Percentiles rank a stretch among this genome's conserved stretches.
Conservation (phyloP, 1,140 invertebrate species). For the Trichomalopsis sarcophagae region DNA sequence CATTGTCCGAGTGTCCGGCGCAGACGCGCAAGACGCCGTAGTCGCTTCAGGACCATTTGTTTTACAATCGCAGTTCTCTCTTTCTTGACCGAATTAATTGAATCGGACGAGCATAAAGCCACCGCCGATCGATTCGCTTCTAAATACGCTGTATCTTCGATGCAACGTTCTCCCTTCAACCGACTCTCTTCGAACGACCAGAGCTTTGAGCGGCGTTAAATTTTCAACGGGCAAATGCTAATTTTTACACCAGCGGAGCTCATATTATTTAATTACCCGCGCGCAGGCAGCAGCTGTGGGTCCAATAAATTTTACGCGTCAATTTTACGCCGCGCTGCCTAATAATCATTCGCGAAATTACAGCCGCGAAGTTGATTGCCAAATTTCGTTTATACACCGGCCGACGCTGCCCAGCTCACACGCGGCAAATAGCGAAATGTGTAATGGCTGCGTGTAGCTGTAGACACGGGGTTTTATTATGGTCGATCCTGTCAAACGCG, state of each 20-base stretch:
- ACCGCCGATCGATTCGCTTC: neutral
- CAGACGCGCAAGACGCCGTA: neutral
- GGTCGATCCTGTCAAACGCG: no score
- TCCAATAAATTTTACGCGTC: neutral
- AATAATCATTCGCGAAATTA: neutral
- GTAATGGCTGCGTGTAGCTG: no score
- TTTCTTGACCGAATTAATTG: neutral
- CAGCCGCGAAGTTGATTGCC: neutral
- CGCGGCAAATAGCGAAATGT: neutral
- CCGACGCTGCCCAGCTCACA: neutral
- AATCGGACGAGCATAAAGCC: neutral
- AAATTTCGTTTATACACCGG: neutral
- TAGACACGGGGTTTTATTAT: no score
- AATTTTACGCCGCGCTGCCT: neutral
- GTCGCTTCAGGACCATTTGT: neutral
- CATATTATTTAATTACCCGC: neutral
- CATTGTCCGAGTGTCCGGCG: neutral
- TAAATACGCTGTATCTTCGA: neutral
- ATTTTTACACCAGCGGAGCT: neutral
- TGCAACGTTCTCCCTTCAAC: neutral
- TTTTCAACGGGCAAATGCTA: neutral
- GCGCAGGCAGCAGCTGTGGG: neutral
- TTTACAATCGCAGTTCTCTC: neutral
- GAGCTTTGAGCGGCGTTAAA: neutral
- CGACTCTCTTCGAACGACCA: neutral